These are phyloP conservation scores for Epinephelus malabaricus DNA, from an alignment of 2,797 vertebrate genomes.

Conservation along the genomic window DNA sequence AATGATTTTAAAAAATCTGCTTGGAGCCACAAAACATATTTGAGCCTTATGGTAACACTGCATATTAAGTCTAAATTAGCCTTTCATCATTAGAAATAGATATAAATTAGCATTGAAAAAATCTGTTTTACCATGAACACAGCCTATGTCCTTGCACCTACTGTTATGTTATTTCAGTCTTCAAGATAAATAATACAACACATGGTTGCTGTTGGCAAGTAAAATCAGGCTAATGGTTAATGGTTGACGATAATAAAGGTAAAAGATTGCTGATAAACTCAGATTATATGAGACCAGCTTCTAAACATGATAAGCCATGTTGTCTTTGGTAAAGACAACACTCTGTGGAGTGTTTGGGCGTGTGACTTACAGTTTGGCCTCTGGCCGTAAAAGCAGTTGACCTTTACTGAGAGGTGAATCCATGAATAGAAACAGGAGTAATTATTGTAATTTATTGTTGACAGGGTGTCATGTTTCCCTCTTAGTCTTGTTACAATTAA, in stretches of 20 bases:
- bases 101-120: no score
- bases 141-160: no score
- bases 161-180: no score
- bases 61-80: no score
- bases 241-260: slow-evolving; percentile 29
- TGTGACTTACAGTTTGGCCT: background rate
- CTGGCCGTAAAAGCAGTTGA: background rate
- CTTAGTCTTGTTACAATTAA: background rate
- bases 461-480: background rate
- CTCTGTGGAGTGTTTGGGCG: background rate
- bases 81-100: no score
- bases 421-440: background rate
- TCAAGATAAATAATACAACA: background rate
- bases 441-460: background rate
- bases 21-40: no score
- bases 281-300: slow-evolving; percentile 21
- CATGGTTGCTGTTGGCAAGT: background rate
- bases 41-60: no score
- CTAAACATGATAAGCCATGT: background rate
- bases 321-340: background rate
- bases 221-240: slow-evolving; percentile 33
- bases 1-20: no score
- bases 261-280: slow-evolving; percentile 5
- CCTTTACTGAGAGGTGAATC: background rate
- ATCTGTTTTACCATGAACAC: no score